Conservation (phyloP, 2,113 vertebrate genomes). For the Sapayoa aenigma region DNA sequence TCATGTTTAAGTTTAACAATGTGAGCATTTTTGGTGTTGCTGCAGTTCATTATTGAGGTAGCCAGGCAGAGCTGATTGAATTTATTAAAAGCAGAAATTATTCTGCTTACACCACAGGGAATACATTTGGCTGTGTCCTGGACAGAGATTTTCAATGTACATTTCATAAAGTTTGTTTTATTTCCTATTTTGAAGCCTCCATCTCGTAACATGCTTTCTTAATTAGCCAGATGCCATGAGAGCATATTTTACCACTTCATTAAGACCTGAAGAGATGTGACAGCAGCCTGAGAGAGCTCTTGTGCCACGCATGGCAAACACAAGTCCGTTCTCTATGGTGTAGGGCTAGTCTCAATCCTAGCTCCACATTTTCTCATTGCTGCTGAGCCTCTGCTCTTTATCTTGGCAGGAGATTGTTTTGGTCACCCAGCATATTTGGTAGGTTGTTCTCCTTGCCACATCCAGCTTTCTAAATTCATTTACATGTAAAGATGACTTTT, state of each 20-base stretch:
- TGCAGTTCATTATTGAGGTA: neutral
- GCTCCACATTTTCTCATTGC: slow-evolving; percentile 4
- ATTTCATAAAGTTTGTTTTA: neutral
- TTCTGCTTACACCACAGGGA: neutral
- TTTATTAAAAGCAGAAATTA: neutral
- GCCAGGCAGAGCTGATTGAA: neutral
- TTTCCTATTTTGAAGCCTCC: neutral
- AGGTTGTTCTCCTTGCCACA: slow-evolving; percentile 8
- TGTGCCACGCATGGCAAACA: neutral
- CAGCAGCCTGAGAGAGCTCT: neutral
- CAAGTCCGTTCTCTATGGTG: neutral
- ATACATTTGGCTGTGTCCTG: neutral
- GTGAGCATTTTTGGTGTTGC: neutral
- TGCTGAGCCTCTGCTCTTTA: slow-evolving; percentile 9
- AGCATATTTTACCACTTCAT: neutral
- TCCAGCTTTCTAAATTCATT: slow-evolving; percentile 12
- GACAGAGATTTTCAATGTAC: neutral
- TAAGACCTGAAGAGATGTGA: neutral
- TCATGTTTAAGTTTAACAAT: neutral
- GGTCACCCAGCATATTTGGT: neutral
- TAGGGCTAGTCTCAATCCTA: neutral
- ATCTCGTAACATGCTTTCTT: neutral
- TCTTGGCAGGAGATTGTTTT: neutral
- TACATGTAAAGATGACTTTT: neutral
- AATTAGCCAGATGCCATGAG: neutral